Evolutionary conservation across 1,140 invertebrate species (phyloP), one percentile per base, ranked within the genome.

Genomic region (Oncopeltus fasciatus): DNA sequence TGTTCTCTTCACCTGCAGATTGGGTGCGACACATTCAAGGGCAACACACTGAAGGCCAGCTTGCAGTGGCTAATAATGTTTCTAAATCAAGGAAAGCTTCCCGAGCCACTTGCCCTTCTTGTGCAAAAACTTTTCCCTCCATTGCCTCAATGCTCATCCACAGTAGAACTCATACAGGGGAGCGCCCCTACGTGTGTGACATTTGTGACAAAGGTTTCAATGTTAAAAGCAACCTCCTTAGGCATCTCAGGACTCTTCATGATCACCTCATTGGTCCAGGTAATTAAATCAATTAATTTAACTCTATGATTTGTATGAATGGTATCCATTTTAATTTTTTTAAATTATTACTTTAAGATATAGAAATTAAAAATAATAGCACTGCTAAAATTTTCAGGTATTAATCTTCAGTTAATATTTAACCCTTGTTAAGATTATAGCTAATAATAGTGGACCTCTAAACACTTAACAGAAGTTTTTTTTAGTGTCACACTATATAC

Each of bases 21-120:
- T 90, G 87, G 87, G 87, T 89, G 14, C 80, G 86, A 38, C 87
- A 90, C 66, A 86, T 89, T 72, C 86, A 89, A 70, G 85, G 80
- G 64, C 82, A 84, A 59, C 87, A 90, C 71, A 89, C 87, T 0
- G 87, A 90, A 70, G 82, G 85, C 72, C 86, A 90, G 77, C 73
- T 90, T 72, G 85, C 86, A 67, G 73, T 87, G 68, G 85, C 83
- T 75, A 89, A 88, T 72, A 87, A 59, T 60, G 49, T 16, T 12
- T 16, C 49, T 14, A 11, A 18, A 8, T 12, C n/a, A 12, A 18
- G 57, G 24, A 59, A 49, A 28, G 33, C 58, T 12, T 38, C 63
- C 0, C 14, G 20, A 24, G 65, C 28, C 1, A 61, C 65, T 2
- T 86, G 85, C 70, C 75, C 79, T 63, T 79, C 82, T 66, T 87